Percentiles rank a stretch among this genome's conserved stretches.
Conservation (phyloP, 2,797 vertebrate genomes). For the Benthosema pterotum region DNA sequence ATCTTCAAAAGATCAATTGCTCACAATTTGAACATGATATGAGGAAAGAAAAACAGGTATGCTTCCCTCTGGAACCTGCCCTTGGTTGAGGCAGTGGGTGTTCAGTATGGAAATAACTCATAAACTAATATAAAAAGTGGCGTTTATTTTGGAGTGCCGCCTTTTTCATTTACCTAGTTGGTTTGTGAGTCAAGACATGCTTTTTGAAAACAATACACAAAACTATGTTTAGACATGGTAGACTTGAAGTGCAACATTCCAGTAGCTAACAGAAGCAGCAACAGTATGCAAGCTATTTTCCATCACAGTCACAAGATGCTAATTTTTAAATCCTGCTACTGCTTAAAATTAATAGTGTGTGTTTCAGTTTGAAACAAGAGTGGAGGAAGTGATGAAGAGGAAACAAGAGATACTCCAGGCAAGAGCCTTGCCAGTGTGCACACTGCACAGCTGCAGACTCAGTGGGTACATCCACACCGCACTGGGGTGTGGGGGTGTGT, state of each 20-base stretch:
- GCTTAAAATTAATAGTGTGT: constrained; percentile 9
- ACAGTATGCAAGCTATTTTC: neutral
- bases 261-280: neutral
- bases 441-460: constrained; percentile 4
- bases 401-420: neutral
- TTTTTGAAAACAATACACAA: too few species aligned
- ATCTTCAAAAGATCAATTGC: constrained; percentile 3
- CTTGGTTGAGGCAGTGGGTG: too few species aligned
- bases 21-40: neutral
- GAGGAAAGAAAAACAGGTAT: too few species aligned
- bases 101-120: too few species aligned
- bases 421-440: neutral
- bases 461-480: neutral
- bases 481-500: too few species aligned
- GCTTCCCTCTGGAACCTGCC: too few species aligned
- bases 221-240: neutral
- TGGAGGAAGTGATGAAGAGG: neutral
- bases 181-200: too few species aligned
- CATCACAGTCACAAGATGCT: neutral
- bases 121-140: too few species aligned
- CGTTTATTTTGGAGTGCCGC: too few species aligned
- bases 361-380: constrained; percentile 8
- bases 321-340: neutral
- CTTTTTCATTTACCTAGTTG: too few species aligned
- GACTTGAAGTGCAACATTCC: constrained; percentile 1